Percentiles rank a stretch among this genome's conserved stretches.
Conservation (phyloP, 2,888 invertebrate genomes). For the Disparrhopalites patrizii region DNA sequence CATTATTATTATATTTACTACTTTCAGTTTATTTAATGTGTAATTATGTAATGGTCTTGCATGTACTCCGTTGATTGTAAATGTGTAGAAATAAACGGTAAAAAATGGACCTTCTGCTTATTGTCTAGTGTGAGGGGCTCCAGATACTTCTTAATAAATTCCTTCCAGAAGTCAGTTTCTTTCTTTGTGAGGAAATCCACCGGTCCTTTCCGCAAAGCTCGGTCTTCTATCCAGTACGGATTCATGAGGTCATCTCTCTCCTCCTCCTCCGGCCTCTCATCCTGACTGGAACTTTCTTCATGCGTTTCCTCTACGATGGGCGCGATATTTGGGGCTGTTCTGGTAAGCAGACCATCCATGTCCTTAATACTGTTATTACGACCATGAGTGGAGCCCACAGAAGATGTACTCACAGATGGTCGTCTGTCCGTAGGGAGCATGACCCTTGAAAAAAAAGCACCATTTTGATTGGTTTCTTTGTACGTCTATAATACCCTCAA, state of each 20-base stretch:
- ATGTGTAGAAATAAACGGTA: not conserved
- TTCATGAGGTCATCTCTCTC: constrained; percentile 53
- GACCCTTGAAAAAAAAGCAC: no score
- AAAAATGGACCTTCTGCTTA: constrained; percentile 42
- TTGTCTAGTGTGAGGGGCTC: constrained; percentile 53
- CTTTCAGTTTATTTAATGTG: not conserved
- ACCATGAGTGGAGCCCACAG: not conserved
- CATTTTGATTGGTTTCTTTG: no score
- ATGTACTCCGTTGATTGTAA: no score
- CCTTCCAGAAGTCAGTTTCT: constrained; percentile 55
- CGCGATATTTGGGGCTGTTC: not conserved
- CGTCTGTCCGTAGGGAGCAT: no score
- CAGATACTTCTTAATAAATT: constrained; percentile 56
- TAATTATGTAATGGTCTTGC: not conserved
- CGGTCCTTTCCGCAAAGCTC: constrained; percentile 45
- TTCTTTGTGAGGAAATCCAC: constrained; percentile 52
- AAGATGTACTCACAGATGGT: not conserved
- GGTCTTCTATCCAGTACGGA: constrained; percentile 54
- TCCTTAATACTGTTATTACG: not conserved
- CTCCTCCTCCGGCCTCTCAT: not conserved
- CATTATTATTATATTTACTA: no score
- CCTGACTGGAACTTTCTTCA: not conserved
- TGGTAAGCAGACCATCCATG: not conserved
- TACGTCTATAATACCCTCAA: no score
- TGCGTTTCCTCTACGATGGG: no score